Evolutionary conservation across 2,113 vertebrate genomes (phyloP).

Genomic region (Labeo catla): DNA sequence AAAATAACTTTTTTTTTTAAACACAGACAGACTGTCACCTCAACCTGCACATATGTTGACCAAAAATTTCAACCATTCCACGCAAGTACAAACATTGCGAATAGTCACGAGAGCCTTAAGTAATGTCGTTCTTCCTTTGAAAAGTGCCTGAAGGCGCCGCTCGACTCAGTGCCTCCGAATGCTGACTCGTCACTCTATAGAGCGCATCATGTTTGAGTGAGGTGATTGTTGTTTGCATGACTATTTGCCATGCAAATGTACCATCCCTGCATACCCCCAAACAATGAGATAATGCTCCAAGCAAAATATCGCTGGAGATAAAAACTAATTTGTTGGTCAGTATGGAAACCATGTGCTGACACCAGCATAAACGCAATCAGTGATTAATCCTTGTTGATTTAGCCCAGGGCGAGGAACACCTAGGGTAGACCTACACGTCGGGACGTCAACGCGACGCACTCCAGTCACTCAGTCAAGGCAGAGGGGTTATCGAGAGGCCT

Average conservation of each 20-base stretch:
- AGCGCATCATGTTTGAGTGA: slow-evolving; percentile 1
- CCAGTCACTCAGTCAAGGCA: not conserved
- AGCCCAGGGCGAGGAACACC: slow-evolving; percentile 19
- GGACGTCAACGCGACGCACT: not conserved
- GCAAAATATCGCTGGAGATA: slow-evolving; percentile 42
- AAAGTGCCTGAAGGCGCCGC: slow-evolving; percentile 33
- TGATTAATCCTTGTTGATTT: slow-evolving; percentile 31
- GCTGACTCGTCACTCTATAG: not conserved
- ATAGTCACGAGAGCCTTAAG: not conserved
- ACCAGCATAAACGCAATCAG: not conserved
- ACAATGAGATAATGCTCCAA: slow-evolving; percentile 46
- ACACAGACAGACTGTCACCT: not conserved
- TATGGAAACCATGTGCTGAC: slow-evolving; percentile 26
- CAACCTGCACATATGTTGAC: not conserved
- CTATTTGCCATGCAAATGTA: slow-evolving; percentile 55
- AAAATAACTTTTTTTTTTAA: not conserved
- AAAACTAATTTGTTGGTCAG: slow-evolving; percentile 45
- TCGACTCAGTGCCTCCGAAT: not conserved
- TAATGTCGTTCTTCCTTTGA: slow-evolving; percentile 25
- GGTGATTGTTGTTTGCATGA: slow-evolving; percentile 52
- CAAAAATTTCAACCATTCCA: slow-evolving; percentile 18
- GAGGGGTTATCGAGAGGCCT: slow-evolving; percentile 4
- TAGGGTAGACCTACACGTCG: not conserved
- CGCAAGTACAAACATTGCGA: slow-evolving; percentile 9
- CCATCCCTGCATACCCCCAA: slow-evolving; percentile 38